phyloP scores from a whole-genome alignment of 30 jellyfish, hydroid and myxozoan species.

The Hydractinia echinata region DNA sequence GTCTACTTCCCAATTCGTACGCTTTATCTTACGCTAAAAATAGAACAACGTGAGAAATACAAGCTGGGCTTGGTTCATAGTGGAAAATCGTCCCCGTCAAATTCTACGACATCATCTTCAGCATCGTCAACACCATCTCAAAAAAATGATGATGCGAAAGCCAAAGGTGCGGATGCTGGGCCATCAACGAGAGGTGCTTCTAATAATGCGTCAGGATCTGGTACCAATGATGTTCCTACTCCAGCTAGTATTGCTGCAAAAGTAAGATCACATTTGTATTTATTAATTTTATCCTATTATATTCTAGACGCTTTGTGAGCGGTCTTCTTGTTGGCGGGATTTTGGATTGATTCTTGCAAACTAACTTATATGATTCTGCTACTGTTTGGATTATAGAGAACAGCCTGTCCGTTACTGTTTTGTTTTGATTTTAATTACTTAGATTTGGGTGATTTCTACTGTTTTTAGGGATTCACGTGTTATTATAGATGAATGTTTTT shows the following conservation, averaged over 20 bases:
- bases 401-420: too few species aligned
- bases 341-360: too few species aligned
- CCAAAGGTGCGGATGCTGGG: conserved; percentile 28
- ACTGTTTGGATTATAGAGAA: too few species aligned
- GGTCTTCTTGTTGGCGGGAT: too few species aligned
- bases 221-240: conserved; percentile 30
- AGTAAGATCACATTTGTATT: background rate
- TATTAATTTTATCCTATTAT: background rate
- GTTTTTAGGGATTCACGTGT: too few species aligned
- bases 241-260: conserved; percentile 50
- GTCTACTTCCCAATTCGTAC: conserved; percentile 98
- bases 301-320: too few species aligned
- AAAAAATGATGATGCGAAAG: conserved; percentile 23
- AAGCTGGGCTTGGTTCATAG: conserved; percentile 62
- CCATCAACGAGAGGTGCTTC: conserved; percentile 16
- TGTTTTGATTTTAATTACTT: too few species aligned
- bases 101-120: conserved; percentile 28
- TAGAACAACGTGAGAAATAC: conserved; percentile 95
- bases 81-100: conserved; percentile 28
- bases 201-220: conserved; percentile 9
- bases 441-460: too few species aligned
- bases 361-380: too few species aligned
- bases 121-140: conserved; percentile 6
- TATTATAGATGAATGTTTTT: too few species aligned
- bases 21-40: conserved; percentile 82